Evolutionary conservation across 2,113 vertebrate species (phyloP).

Genomic region (Pantherophis guttatus): DNA sequence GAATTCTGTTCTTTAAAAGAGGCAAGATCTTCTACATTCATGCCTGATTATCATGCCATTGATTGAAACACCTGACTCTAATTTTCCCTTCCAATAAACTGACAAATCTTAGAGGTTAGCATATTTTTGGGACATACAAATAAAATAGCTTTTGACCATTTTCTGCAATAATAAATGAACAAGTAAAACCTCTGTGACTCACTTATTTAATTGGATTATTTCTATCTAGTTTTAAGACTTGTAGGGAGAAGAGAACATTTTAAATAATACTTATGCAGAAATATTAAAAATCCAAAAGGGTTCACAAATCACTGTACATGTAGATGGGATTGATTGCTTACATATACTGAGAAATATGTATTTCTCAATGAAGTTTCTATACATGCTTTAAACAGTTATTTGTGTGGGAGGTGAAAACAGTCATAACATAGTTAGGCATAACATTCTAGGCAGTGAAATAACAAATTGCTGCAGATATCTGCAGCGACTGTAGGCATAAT

Average conservation of each 20-base stretch:
- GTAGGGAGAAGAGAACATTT: background rate
- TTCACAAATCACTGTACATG: background rate
- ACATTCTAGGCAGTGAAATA: background rate
- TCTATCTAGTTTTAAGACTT: background rate
- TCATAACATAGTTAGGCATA: background rate
- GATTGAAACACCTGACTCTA: background rate
- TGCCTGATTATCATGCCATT: background rate
- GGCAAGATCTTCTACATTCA: background rate
- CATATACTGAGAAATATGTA: no score
- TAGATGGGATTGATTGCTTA: background rate
- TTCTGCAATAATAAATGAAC: background rate
- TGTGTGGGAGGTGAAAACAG: background rate
- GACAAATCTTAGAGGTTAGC: background rate
- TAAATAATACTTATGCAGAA: background rate
- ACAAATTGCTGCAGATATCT: slow-evolving; percentile 13
- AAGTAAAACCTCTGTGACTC: background rate
- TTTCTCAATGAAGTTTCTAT: slow-evolving; percentile 3
- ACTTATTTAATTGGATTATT: background rate
- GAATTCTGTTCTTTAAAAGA: background rate
- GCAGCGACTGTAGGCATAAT: background rate
- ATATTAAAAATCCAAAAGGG: background rate
- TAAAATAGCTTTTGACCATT: background rate
- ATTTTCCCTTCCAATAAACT: background rate
- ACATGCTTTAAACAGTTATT: slow-evolving; percentile 20
- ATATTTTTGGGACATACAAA: no score